A percentile compares a stretch with the other conserved stretches of the same genome.
Evolutionary conservation across 2,888 invertebrate genomes (phyloP).

Genomic region (Ormyrus thymus): DNA sequence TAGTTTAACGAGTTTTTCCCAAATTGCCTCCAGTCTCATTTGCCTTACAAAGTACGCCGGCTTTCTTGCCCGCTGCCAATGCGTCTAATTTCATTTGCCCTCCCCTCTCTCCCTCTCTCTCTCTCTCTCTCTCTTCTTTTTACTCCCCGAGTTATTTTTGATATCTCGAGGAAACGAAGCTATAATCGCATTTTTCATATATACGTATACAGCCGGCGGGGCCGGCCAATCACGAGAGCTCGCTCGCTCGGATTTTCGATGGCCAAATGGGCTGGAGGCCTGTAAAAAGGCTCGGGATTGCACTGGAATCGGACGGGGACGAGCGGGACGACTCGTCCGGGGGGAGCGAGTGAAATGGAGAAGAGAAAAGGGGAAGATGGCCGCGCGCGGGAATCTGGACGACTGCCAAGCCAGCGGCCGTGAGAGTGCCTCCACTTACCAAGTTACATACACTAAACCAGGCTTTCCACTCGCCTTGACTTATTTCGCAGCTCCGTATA

Average conservation of each 20-base stretch:
- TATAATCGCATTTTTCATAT: not conserved
- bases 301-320: slow-evolving; percentile 18
- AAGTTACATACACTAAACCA: slow-evolving; percentile 65
- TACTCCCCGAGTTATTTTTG: too few species aligned
- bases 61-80: not conserved
- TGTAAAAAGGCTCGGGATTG: not conserved
- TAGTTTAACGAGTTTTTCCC: slow-evolving; percentile 35
- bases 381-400: slow-evolving; percentile 61
- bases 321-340: not conserved
- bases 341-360: slow-evolving; percentile 23
- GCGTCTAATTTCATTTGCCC: slow-evolving; percentile 30
- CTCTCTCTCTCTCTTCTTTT: too few species aligned
- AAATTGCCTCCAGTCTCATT: slow-evolving; percentile 10
- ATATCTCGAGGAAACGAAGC: too few species aligned
- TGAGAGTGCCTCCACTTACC: slow-evolving; percentile 71
- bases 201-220: not conserved
- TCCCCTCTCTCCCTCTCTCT: not conserved
- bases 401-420: slow-evolving; percentile 61
- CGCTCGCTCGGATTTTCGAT: too few species aligned
- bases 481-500: slow-evolving; percentile 56
- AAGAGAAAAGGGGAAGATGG: not conserved
- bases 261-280: too few species aligned
- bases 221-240: not conserved
- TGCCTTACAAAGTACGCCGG: slow-evolving; percentile 21
- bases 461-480: slow-evolving; percentile 61